Conservation (phyloP, 1,140 invertebrate genomes). For the Hirudo medicinalis region DNA sequence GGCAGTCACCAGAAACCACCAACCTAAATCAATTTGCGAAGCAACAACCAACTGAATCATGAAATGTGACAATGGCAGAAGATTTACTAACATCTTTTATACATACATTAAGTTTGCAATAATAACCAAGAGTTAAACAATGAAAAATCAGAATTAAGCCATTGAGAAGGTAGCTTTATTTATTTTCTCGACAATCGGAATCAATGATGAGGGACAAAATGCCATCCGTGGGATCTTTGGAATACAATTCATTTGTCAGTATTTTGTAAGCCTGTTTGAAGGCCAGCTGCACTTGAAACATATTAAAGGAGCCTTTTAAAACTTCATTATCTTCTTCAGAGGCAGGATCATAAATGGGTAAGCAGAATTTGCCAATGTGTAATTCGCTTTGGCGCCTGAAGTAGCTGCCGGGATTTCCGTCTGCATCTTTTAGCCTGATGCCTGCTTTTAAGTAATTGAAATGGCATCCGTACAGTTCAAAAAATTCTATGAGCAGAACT, state of each 20-base stretch:
- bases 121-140: too few species aligned
- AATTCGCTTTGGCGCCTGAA: conserved; percentile 48
- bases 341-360: conserved; percentile 17
- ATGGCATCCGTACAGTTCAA: conserved; percentile 86
- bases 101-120: too few species aligned
- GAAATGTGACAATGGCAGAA: too few species aligned
- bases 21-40: too few species aligned
- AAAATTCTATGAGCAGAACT: conserved; percentile 88
- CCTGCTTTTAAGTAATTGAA: conserved; percentile 90
- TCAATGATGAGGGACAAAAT: conserved; percentile 11
- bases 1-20: too few species aligned
- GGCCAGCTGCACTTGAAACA: conserved; percentile 72
- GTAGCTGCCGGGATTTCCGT: conserved; percentile 88
- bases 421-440: conserved; percentile 80
- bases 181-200: neutral
- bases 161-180: too few species aligned
- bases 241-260: conserved; percentile 60
- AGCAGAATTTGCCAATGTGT: neutral
- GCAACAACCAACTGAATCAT: too few species aligned
- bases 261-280: conserved; percentile 87
- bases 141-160: too few species aligned
- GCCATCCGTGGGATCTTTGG: conserved; percentile 28
- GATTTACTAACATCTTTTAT: too few species aligned
- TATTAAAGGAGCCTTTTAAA: conserved; percentile 87
- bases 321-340: conserved; percentile 59